Evolutionary conservation across 2,888 invertebrate genomes (phyloP), one percentile per base, ranked within the genome.

Genomic region (Metalampra italica): DNA sequence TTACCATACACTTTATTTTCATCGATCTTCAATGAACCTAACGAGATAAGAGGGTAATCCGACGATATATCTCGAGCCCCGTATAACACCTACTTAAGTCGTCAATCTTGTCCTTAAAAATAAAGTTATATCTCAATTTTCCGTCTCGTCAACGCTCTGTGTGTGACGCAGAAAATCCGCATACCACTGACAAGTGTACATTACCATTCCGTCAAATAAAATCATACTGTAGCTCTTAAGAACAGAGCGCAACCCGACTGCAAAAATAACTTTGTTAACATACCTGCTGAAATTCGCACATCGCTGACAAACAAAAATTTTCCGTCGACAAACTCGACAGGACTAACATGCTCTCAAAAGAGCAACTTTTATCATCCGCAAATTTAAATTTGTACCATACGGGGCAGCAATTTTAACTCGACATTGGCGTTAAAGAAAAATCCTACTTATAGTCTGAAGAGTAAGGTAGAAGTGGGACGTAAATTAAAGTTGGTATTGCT

Each of bases 101-200:
- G 79, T 87, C 86, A 86, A 87, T 85, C 85, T 82, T 80, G 64
- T 71, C 69, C 71, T 71, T 65, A 71, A 80, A 84, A 88, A 86
- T 86, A 82, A 86, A 86, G 84, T 87, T 85, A 88, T 80, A 76
- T 71, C 76, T 64, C 82, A 86, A 88, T 87, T 88, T 87, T 83
- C 79, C 87, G 77, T 82, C 75, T 75, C 83, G 66, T 57, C 78
- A 76, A 75, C 71, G 75, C 76, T 68, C 70, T 66, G 73, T 46
- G 76, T 84, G 75, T 84, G 78, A 75, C 72, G 71, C 55, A 66
- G 74, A 79, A 80, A 78, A 71, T 67, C 68, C 64, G 58, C 59
- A 65, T 22, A 53, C 46, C 40, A 52, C 22, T 22, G 22, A 56
- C 51, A 48, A 51, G 15, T 9, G 34, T 32, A 13, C 12, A 38